These are phyloP conservation scores for Micrasema minimum DNA, from an alignment of 1,140 invertebrate species.

Conservation along the genomic window DNA sequence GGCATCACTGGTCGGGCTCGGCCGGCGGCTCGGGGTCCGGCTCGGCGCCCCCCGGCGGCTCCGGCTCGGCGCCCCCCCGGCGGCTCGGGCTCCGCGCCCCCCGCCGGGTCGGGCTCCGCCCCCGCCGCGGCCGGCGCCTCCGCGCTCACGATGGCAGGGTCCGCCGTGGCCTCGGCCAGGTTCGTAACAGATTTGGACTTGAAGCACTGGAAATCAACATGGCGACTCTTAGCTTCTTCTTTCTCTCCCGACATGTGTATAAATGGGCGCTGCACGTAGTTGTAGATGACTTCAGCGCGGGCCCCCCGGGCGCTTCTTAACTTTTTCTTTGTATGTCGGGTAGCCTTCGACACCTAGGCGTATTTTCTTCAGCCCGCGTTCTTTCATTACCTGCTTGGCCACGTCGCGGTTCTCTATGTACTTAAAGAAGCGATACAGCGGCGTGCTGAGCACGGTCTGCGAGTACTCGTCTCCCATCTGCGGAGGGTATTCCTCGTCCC, in stretches of 20 bases:
- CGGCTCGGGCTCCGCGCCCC: constrained; percentile 50
- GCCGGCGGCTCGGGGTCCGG: constrained; percentile 39
- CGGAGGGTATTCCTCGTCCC: constrained; percentile 97
- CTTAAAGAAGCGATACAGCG: constrained; percentile 98
- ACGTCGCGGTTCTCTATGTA: constrained; percentile 99
- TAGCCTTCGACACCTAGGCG: constrained; percentile 99
- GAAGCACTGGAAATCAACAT: constrained; percentile 98
- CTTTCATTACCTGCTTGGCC: constrained; percentile 98
- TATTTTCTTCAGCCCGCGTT: constrained; percentile 98
- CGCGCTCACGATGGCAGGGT: constrained; percentile 68
- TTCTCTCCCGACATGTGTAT: constrained; percentile 99
- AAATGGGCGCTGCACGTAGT: constrained; percentile 99
- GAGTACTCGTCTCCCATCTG: constrained; percentile 98
- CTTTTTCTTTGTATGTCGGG: constrained; percentile 99
- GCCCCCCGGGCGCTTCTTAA: constrained; percentile 89
- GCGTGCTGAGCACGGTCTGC: constrained; percentile 90
- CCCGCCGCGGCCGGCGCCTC: constrained; percentile 50
- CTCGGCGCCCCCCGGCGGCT: constrained; percentile 13
- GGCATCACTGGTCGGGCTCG: constrained; percentile 46
- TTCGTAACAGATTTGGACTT: constrained; percentile 96
- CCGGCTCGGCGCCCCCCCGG: constrained; percentile 11
- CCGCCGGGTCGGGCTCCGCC: constrained; percentile 69
- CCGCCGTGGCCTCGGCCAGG: constrained; percentile 90
- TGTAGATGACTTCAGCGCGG: constrained; percentile 96
- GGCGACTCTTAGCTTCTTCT: constrained; percentile 97